Conservation (phyloP, 1,140 invertebrate genomes). For the Pogonomyrmex barbatus region DNA sequence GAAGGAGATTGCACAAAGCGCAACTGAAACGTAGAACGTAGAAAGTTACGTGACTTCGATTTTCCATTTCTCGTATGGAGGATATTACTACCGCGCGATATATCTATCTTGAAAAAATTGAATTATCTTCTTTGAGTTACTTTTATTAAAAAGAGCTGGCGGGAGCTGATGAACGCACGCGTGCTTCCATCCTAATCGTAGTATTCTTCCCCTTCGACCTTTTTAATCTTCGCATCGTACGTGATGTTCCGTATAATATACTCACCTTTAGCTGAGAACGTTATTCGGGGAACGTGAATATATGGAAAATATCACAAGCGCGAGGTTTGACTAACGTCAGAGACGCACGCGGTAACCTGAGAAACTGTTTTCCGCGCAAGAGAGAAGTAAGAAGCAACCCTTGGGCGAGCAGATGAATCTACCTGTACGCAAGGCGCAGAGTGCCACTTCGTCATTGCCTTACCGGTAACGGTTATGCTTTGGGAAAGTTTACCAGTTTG, state of each 20-base stretch:
- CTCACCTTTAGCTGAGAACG: not conserved
- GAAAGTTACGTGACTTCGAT: constrained; percentile 29
- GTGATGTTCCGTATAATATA: not conserved
- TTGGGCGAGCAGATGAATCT: constrained; percentile 72
- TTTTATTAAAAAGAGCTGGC: not conserved
- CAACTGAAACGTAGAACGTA: not conserved
- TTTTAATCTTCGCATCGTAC: not conserved
- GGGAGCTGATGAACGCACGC: not conserved
- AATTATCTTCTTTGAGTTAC: not conserved
- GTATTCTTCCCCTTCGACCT: not conserved
- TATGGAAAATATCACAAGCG: constrained; percentile 19
- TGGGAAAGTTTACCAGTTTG: constrained; percentile 76
- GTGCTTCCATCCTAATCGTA: not conserved
- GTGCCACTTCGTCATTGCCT: constrained; percentile 81
- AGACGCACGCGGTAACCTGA: constrained; percentile 46
- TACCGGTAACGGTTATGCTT: constrained; percentile 80
- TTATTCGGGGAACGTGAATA: not conserved
- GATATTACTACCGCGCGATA: constrained; percentile 2
- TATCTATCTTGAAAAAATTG: not conserved
- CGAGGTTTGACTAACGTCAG: constrained; percentile 50
- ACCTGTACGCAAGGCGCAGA: constrained; percentile 74
- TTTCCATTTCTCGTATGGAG: constrained; percentile 17
- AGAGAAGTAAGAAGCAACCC: constrained; percentile 48
- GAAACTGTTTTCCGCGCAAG: constrained; percentile 29
- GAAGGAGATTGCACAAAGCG: not conserved